Conservation (phyloP, 2,888 invertebrate genomes). For the Polyommatus iphigenia region DNA sequence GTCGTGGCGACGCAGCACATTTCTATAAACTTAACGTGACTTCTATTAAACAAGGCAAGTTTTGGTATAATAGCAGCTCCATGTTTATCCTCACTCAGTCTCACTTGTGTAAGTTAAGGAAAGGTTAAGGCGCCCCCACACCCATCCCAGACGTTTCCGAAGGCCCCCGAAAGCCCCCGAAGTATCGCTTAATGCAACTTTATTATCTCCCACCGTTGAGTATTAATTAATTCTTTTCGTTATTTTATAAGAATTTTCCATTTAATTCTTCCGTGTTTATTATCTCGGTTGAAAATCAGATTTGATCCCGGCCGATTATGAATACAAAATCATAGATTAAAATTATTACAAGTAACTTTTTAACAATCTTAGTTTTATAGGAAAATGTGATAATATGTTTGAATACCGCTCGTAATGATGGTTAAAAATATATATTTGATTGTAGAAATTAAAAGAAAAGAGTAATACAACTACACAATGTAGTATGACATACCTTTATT, state of each 20-base stretch:
- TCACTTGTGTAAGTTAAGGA: slow-evolving; percentile 75
- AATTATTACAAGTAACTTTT: too few species aligned
- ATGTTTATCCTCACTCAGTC: slow-evolving; percentile 75
- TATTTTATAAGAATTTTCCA: slow-evolving; percentile 40
- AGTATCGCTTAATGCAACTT: slow-evolving; percentile 77
- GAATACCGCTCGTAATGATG: too few species aligned
- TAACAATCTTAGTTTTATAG: too few species aligned
- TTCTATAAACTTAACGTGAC: too few species aligned
- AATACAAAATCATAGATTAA: background rate
- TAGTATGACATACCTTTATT: too few species aligned
- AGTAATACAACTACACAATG: too few species aligned
- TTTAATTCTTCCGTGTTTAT: slow-evolving; percentile 30
- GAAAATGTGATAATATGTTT: too few species aligned
- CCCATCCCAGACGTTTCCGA: slow-evolving; percentile 60
- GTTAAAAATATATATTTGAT: too few species aligned
- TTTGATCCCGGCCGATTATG: background rate
- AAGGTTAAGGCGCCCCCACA: slow-evolving; percentile 63
- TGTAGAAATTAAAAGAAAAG: too few species aligned
- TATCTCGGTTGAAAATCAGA: slow-evolving; percentile 6
- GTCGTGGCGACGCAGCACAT: too few species aligned
- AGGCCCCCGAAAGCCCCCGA: slow-evolving; percentile 72
- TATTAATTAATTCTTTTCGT: slow-evolving; percentile 68
- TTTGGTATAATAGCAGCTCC: too few species aligned
- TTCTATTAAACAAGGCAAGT: too few species aligned
- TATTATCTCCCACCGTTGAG: slow-evolving; percentile 70